Evolutionary conservation across 1,140 invertebrate species (phyloP).

Genomic region (Heliconius melpomene): DNA sequence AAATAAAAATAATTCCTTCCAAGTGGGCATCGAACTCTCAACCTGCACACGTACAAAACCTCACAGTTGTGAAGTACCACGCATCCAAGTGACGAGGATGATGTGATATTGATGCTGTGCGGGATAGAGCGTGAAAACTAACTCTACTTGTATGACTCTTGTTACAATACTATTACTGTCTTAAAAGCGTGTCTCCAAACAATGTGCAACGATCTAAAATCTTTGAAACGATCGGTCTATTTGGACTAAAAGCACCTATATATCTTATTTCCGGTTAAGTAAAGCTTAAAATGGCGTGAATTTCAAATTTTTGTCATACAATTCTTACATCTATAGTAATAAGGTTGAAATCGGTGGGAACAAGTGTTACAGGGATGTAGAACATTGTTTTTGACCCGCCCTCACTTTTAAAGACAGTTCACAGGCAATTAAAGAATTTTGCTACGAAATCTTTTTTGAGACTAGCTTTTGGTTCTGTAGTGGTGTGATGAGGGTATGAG

Average conservation of each 20-base stretch:
- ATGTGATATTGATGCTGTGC: too few relatives aligned
- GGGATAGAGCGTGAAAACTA: background rate
- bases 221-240: background rate
- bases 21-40: too few relatives aligned
- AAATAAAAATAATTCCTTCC: too few relatives aligned
- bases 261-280: background rate
- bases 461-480: conserved; percentile 10
- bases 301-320: background rate
- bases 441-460: background rate
- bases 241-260: background rate
- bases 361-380: background rate
- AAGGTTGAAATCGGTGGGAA: background rate
- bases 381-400: conserved; percentile 21
- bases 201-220: background rate
- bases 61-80: too few relatives aligned
- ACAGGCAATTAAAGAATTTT: conserved; percentile 23
- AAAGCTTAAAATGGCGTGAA: conserved; percentile 6
- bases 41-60: too few relatives aligned
- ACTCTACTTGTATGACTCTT: background rate
- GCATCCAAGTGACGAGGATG: too few relatives aligned
- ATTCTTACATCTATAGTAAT: background rate
- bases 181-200: conserved; percentile 1
- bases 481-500: background rate
- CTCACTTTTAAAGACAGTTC: conserved; percentile 26
- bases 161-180: background rate